Base-by-base conservation (phyloP, 2,888 invertebrate species). In the Phragmatobia fuliginosa region DNA sequence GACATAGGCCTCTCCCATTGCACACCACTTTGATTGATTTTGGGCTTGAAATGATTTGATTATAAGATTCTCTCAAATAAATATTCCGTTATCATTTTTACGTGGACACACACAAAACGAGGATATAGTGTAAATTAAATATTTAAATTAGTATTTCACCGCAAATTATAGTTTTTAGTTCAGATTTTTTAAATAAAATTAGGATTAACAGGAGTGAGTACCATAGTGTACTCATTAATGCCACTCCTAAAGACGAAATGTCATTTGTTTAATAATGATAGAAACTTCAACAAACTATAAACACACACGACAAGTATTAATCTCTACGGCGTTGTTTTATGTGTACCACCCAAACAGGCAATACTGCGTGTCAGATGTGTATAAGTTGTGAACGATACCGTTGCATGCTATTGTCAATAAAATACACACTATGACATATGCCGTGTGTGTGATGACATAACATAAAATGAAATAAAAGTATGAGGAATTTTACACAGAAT, bases 361-460 rank as follows among this genome's bases (percentile, higher is more conserved):
- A 62, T 60, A 68, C 41, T 78, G 72, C 79, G 72, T 80, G 80
- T 72, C 68, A 71, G 72, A 66, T 0, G 1, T 41, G 21, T 68
- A 80, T 80, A 80, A 71, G 36, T 52, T 32, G 41, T 71, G 74
- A 73, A 69, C 32, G 60, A 18, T 41, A 41, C 66, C 58, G 32
- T 73, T 18, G 73, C 80, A 75, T 75, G 75, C 66, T 63, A 52
- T 36, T 36, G 7, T 41, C 38, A 66, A 64, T 67, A 71, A 75
- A 71, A 72, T 70, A 69, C 58, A 65, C 32, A 41, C 2, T 62
- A 16, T 41, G 25, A 45, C 2, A 49, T 49, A 6, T 49, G 11
- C 38, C 33, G 36, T 33, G n/a, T 18, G 32, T 68, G 33, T 52
- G 38, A 25, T 41, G 62, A 21, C 59, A 72, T 63, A 28, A 63